Percentiles rank a stretch among this genome's conserved stretches.
phyloP scores from a whole-genome alignment of 2,113 vertebrate genomes.

The Myocastor coypus region DNA sequence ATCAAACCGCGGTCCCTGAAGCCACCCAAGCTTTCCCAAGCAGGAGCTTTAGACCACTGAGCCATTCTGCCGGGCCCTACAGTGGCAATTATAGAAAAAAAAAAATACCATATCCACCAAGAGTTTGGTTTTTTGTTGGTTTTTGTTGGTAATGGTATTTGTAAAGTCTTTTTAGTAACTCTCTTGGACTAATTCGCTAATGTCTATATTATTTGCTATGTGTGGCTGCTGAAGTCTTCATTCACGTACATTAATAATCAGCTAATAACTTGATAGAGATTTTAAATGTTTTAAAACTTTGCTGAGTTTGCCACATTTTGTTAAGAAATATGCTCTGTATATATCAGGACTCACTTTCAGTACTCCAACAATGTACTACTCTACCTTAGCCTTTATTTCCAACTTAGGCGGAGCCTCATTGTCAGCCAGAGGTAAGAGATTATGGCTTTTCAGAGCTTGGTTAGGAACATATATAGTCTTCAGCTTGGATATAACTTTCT shows the following conservation, averaged over 20 bases:
- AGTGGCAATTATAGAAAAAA: no score
- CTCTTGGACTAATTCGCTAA: constrained; percentile 9
- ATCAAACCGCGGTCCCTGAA: no score
- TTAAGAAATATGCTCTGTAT: not conserved
- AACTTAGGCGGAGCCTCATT: not conserved
- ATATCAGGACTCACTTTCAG: not conserved
- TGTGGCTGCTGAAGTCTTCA: constrained; percentile 14
- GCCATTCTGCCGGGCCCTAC: no score
- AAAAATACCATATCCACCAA: no score
- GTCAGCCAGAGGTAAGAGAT: not conserved
- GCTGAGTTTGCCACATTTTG: not conserved
- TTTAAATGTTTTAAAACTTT: constrained; percentile 7
- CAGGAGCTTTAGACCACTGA: no score
- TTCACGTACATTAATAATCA: constrained; percentile 12
- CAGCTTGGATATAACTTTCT: not conserved
- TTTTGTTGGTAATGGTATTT: not conserved
- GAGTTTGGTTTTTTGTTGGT: not conserved
- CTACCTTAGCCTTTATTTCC: not conserved
- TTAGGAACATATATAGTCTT: not conserved
- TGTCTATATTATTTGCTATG: not conserved
- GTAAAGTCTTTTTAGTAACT: constrained; percentile 24
- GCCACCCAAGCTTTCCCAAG: no score
- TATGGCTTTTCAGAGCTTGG: not conserved
- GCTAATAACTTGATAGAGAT: constrained; percentile 1
- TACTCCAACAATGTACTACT: not conserved